Conservation (phyloP, 53 echinoderm and acorn worm species). For the Temnopleurus reevesii region DNA sequence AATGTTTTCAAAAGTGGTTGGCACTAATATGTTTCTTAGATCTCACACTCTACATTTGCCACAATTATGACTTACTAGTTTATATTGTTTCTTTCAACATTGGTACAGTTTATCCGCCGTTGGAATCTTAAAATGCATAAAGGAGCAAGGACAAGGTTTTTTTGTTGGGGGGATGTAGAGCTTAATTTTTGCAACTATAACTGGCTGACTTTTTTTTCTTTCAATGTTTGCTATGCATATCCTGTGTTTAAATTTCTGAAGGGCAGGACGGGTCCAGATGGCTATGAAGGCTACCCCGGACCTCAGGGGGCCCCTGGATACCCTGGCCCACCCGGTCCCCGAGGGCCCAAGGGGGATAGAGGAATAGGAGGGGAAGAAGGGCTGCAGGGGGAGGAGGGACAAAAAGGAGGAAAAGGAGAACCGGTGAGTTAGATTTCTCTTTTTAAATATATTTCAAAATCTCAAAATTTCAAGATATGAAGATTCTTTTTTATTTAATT, state of each 20-base stretch:
- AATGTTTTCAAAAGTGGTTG: too few species aligned
- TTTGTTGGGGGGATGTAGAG: too few species aligned
- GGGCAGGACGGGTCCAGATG: conserved; percentile 54
- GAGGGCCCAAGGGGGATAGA: conserved; percentile 64
- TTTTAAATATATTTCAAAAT: neutral
- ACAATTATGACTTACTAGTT: too few species aligned
- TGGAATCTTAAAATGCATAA: too few species aligned
- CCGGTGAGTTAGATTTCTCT: conserved; percentile 45
- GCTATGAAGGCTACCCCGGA: conserved; percentile 73
- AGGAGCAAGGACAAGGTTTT: too few species aligned
- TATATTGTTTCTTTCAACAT: too few species aligned
- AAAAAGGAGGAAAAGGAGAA: conserved; percentile 58
- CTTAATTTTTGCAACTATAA: neutral
- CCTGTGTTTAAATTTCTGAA: conserved; percentile 49
- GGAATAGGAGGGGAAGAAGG: conserved; percentile 64
- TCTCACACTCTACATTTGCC: too few species aligned
- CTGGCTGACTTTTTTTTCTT: neutral
- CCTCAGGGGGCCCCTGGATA: conserved; percentile 65
- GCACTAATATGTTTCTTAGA: too few species aligned
- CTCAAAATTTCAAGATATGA: too few species aligned
- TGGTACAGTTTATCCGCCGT: too few species aligned
- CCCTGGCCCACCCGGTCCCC: conserved; percentile 62
- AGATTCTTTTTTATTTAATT: too few species aligned
- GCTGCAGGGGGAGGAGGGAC: conserved; percentile 44
- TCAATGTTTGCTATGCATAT: conserved; percentile 42